A percentile compares a stretch with the other conserved stretches of the same genome.
Evolutionary conservation across 2,797 vertebrate genomes (phyloP).

Genomic region (Fundulus diaphanus): DNA sequence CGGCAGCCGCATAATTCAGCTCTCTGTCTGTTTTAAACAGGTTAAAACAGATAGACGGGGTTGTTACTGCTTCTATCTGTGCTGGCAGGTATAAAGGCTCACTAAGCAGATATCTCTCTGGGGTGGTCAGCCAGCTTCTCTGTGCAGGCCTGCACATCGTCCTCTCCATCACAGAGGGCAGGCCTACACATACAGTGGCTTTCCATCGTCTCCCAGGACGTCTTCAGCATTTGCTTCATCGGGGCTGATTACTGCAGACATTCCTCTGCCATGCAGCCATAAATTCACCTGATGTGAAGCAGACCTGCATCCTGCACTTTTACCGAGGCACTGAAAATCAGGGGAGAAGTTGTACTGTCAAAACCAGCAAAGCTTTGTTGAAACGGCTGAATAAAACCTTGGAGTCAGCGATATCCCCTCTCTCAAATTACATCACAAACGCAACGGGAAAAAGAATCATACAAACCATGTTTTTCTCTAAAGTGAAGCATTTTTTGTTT

Average conservation of each 20-base stretch:
- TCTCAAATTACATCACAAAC: not conserved
- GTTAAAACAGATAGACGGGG: too few relatives aligned
- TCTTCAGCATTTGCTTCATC: constrained; percentile 68
- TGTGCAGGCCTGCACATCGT: constrained; percentile 72
- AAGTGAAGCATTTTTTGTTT: constrained; percentile 51
- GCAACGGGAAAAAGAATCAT: constrained; percentile 9
- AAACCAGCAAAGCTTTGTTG: constrained; percentile 22
- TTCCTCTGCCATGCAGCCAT: constrained; percentile 59
- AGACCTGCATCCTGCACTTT: constrained; percentile 59
- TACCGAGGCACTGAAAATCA: constrained; percentile 32
- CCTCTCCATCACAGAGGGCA: constrained; percentile 51
- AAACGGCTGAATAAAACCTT: constrained; percentile 20
- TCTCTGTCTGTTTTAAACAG: too few relatives aligned
- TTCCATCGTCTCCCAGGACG: constrained; percentile 69
- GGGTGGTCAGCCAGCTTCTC: constrained; percentile 68
- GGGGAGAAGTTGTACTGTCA: constrained; percentile 32
- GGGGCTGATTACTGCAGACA: constrained; percentile 77
- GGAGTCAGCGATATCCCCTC: constrained; percentile 15
- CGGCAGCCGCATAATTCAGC: too few relatives aligned
- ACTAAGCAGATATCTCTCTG: constrained; percentile 72
- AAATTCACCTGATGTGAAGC: constrained; percentile 77
- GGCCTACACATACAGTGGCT: constrained; percentile 74
- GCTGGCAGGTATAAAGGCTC: constrained; percentile 68
- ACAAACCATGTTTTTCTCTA: constrained; percentile 2
- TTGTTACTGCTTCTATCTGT: constrained; percentile 47